These are phyloP conservation scores for Andrena camellia DNA, from an alignment of 2,888 invertebrate species.

Conservation along the genomic window DNA sequence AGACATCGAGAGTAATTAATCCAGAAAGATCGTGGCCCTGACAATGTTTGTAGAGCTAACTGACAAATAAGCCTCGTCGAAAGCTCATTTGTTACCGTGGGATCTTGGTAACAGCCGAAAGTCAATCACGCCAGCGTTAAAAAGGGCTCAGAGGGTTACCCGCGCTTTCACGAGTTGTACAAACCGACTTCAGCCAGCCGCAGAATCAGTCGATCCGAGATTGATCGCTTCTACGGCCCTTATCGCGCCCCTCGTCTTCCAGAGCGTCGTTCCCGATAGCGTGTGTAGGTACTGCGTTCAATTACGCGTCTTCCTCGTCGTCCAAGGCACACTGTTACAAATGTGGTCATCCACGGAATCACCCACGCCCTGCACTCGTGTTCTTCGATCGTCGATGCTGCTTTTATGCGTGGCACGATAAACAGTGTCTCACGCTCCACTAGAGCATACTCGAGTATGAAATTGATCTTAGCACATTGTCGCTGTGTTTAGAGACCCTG, in stretches of 20 bases:
- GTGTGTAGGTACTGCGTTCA: slow-evolving; percentile 10
- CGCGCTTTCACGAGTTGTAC: slow-evolving; percentile 22
- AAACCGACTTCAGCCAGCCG: slow-evolving; percentile 43
- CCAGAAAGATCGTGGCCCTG: background rate
- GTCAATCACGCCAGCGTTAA: slow-evolving; percentile 56
- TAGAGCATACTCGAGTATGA: slow-evolving; percentile 21
- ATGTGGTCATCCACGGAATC: slow-evolving; percentile 21
- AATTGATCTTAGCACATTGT: slow-evolving; percentile 36
- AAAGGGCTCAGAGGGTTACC: slow-evolving; percentile 50
- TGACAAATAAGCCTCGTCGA: slow-evolving; percentile 5
- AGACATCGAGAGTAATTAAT: background rate
- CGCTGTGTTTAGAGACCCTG: background rate
- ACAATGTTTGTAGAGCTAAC: background rate
- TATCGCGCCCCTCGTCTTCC: slow-evolving; percentile 20
- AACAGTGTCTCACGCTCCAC: background rate
- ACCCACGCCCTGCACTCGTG: background rate
- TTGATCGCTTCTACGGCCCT: slow-evolving; percentile 50
- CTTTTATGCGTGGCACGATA: slow-evolving; percentile 14
- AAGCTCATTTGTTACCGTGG: slow-evolving; percentile 38
- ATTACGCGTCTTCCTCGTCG: slow-evolving; percentile 14
- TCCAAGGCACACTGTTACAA: background rate
- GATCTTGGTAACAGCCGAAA: slow-evolving; percentile 29
- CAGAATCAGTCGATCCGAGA: slow-evolving; percentile 54
- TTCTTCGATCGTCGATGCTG: slow-evolving; percentile 16
- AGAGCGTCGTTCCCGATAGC: slow-evolving; percentile 5